These are phyloP conservation scores for Eupeodes latifasciatus DNA, from an alignment of 2,888 invertebrate genomes.

Conservation along the genomic window DNA sequence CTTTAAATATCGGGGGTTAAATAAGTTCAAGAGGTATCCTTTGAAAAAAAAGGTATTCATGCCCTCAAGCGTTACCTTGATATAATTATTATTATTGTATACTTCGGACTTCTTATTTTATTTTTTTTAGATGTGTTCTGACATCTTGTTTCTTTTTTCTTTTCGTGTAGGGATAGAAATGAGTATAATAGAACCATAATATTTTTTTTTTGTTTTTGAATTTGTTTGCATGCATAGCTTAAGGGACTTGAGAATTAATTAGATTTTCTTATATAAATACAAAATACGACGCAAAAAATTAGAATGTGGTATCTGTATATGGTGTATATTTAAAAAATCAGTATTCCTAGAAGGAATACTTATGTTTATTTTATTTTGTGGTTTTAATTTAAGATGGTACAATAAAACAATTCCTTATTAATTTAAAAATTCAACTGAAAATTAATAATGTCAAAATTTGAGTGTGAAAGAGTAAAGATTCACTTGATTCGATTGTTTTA, in stretches of 20 bases:
- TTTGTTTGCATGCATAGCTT: not conserved
- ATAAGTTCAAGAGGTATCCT: not conserved
- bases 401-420: too few species aligned
- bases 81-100: constrained; percentile 8
- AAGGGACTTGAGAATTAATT: constrained; percentile 5
- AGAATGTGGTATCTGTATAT: not conserved
- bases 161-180: not conserved
- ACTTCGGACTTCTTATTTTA: not conserved
- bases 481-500: too few species aligned
- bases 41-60: constrained; percentile 11
- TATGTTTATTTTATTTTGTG: too few species aligned
- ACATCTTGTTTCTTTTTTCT: not conserved
- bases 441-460: too few species aligned
- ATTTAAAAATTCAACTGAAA: too few species aligned
- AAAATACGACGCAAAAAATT: not conserved
- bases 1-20: constrained; percentile 2
- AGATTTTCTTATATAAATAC: not conserved
- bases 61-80: not conserved
- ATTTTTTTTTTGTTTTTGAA: not conserved
- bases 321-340: too few species aligned
- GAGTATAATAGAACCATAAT: not conserved
- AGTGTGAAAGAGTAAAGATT: too few species aligned
- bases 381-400: too few species aligned
- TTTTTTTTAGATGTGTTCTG: not conserved
- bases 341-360: too few species aligned